Conservation (phyloP, 2,797 vertebrate species). For the Chloroceryle inda region DNA sequence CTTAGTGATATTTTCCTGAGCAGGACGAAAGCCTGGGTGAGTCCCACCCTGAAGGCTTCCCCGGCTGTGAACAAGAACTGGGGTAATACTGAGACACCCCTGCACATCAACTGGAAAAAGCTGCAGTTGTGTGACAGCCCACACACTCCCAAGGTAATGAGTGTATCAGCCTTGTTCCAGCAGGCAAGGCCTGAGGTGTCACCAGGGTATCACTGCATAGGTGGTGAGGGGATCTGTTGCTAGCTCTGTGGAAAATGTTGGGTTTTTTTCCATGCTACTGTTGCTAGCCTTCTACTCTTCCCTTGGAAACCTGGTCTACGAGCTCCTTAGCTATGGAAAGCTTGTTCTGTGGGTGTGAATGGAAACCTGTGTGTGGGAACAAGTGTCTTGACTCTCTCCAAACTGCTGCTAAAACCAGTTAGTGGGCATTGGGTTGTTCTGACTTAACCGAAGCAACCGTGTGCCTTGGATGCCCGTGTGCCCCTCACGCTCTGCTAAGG, state of each 20-base stretch:
- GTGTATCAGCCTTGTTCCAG: accelerated
- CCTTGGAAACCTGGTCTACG: background rate
- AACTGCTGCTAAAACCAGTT: background rate
- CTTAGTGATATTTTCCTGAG: constrained; percentile 27
- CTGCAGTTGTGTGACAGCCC: constrained; percentile 86
- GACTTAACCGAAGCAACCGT: background rate
- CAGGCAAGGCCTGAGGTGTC: accelerated
- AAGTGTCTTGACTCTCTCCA: background rate
- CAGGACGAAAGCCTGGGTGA: constrained; percentile 9
- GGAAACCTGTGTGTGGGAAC: background rate
- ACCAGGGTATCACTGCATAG: accelerated
- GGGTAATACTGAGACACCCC: constrained; percentile 79
- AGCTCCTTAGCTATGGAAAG: background rate
- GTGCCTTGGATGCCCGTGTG: background rate
- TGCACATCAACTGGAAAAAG: constrained; percentile 85
- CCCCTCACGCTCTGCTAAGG: accelerated
- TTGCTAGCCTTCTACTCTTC: background rate
- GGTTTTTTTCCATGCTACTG: background rate
- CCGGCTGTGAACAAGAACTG: background rate
- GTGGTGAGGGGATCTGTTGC: background rate
- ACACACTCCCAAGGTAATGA: constrained; percentile 90
- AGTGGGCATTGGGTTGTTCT: background rate
- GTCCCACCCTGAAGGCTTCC: background rate
- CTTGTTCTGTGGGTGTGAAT: background rate
- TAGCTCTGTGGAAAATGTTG: background rate